Evolutionary conservation across 2,113 vertebrate species (phyloP).

Genomic region (Mus pahari): DNA sequence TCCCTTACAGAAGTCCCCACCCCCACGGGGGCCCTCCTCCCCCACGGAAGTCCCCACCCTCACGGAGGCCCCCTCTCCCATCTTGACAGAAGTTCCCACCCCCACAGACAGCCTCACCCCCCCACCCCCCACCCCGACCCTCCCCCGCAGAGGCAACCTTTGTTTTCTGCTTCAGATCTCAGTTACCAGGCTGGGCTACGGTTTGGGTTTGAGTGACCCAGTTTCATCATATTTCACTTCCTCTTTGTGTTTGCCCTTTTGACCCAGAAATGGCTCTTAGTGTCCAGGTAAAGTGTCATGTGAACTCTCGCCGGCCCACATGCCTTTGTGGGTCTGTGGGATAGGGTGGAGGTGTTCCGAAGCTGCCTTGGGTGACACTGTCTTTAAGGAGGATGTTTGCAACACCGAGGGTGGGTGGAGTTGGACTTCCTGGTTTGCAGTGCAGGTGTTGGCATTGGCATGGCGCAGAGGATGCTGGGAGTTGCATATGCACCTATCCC

Average conservation of each 20-base stretch:
- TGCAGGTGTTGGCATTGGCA: background rate
- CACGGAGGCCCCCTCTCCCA: background rate
- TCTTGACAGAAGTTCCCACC: background rate
- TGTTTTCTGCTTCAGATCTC: background rate
- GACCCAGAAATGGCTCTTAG: background rate
- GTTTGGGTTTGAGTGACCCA: background rate
- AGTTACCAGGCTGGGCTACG: background rate
- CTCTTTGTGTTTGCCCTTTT: background rate
- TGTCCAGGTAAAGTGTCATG: background rate
- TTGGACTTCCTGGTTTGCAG: background rate
- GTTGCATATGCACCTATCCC: accelerated
- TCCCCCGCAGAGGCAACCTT: accelerated
- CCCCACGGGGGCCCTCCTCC: background rate
- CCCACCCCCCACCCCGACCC: no score
- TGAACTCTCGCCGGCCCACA: background rate
- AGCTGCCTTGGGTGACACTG: background rate
- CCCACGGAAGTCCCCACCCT: background rate
- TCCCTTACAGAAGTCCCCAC: background rate
- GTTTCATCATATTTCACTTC: background rate
- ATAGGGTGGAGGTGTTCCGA: background rate
- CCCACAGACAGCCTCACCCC: background rate
- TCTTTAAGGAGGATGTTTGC: background rate
- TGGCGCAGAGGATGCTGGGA: background rate
- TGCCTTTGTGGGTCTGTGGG: background rate
- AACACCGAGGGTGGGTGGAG: background rate